Evolutionary conservation across 2,113 vertebrate species (phyloP).

Genomic region (Clarias magur): DNA sequence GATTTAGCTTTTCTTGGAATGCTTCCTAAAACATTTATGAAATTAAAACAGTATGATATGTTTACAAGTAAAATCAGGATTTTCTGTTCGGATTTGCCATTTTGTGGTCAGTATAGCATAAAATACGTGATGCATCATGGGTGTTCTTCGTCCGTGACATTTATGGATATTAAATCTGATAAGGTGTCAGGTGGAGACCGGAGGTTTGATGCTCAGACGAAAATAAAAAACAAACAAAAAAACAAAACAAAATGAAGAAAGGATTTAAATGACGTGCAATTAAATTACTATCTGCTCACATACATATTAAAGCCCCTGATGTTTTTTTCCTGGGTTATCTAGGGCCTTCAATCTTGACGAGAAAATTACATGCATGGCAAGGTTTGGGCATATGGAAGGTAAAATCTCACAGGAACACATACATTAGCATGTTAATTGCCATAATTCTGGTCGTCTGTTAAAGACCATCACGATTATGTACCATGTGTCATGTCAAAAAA

Average conservation of each 20-base stretch:
- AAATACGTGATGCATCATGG: neutral
- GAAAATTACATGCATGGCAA: slow-evolving; percentile 35
- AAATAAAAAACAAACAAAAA: neutral
- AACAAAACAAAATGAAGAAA: neutral
- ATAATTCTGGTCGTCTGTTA: slow-evolving; percentile 10
- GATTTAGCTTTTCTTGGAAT: neutral
- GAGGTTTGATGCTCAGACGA: neutral
- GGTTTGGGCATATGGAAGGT: slow-evolving; percentile 31
- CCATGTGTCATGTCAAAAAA: neutral
- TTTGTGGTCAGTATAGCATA: neutral
- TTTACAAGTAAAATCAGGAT: neutral
- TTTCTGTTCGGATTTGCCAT: neutral
- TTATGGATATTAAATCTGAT: slow-evolving; percentile 15
- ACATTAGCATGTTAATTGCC: slow-evolving; percentile 40
- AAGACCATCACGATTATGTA: neutral
- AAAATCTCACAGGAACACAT: slow-evolving; percentile 21
- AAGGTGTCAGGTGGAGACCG: neutral
- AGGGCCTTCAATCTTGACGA: slow-evolving; percentile 14
- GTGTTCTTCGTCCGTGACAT: neutral
- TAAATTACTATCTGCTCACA: neutral
- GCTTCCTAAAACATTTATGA: neutral
- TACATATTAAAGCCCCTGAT: neutral
- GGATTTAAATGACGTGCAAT: neutral
- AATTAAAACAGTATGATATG: neutral
- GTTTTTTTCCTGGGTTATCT: slow-evolving; percentile 7